Base-by-base conservation (phyloP, 2,888 invertebrate species). In the Pristionchus maxplancki region DNA sequence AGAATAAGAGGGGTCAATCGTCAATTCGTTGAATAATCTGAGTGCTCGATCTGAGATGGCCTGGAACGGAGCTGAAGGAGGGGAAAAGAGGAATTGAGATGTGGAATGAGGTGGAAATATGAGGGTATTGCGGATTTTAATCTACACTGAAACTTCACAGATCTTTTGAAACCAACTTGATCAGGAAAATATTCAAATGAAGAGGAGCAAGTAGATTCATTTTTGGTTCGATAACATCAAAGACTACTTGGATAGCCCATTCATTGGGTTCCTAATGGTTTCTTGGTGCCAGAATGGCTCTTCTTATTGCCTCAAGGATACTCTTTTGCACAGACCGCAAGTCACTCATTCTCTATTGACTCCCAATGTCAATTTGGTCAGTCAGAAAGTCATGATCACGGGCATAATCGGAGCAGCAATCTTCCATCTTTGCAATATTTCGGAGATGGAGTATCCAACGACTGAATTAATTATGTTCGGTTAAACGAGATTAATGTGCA, bases 151-250 rank as follows among this genome's bases (percentile, higher is more conserved):
- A n/a, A n/a, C n/a, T n/a, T n/a, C n/a, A n/a, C n/a, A n/a, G n/a
- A n/a, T n/a, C n/a, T n/a, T n/a, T n/a, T n/a, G n/a, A n/a, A n/a
- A n/a, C n/a, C n/a, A n/a, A n/a, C n/a, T n/a, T n/a, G n/a, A n/a
- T n/a, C n/a, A n/a, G n/a, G n/a, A n/a, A 9, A 58, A 58, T 24
- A 24, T 24, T 24, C 6, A 24, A 58, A n/a, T 58, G 58, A 58
- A 58, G 58, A 24, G n/a, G 24, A 58, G 58, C n/a, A n/a, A 58
- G 24, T 5, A 58, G 24, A 9, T 44, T 11, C 44, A n/a, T n/a
- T n/a, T n/a, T n/a, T n/a, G n/a, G n/a, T n/a, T n/a, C 58, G 58
- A 58, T 17, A 37, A 71, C 37, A 71, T 37, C 71, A 71, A 71
- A 71, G 71, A 37, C 34, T 13, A 37, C 20, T 40, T 20, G n/a